Base-by-base conservation (phyloP, 2,797 vertebrate species). In the Crenichthys baileyi region DNA sequence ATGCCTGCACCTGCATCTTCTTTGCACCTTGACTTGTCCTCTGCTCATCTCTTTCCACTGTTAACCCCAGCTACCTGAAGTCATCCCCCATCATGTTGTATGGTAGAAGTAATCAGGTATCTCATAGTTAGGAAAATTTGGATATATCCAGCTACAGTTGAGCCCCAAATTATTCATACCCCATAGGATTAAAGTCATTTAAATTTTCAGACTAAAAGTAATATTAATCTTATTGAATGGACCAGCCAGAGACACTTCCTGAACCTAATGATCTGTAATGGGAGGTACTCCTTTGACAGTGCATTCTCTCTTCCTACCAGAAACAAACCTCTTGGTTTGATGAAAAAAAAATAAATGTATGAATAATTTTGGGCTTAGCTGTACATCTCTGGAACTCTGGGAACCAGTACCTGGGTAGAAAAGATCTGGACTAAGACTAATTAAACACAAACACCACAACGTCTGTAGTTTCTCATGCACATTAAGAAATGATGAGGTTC, bases 371-470 rank as follows among this genome's bases (percentile, higher is more conserved):
- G 67, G 67, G 13, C 16, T 70, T 70, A 26, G 48, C 67, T 70
- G 41, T 70, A 46, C 26, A 70, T 46, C 67, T 8, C 6, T 70
- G 41, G 15, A 48, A 70, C 67, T 70, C 41, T 48, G 67, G 67
- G 41, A 70, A 48, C 67, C 41, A 48, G 67, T 7, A 48, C 41
- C 12, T 44, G 41, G 13, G 46, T 70, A 41, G 67, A 70, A 70
- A 70, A 70, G 67, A 48, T 70, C 44, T 16, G 41, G 67, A 70
- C 67, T n/a, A 48, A 48, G 67, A 70, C 67, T 70, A 70, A 70
- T 70, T 70, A 70, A 46, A 56, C 51, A n/a, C 5, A 39, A 56
- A 41, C 72, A 56, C 18, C 72, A 55, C 51, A 56, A n/a, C 31
- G 9, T 22, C 18, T 31, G 48, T 72, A 36, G 48, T 53, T 72